Conservation (phyloP, 2,797 vertebrate species). For the Hoplostethus atlanticus region DNA sequence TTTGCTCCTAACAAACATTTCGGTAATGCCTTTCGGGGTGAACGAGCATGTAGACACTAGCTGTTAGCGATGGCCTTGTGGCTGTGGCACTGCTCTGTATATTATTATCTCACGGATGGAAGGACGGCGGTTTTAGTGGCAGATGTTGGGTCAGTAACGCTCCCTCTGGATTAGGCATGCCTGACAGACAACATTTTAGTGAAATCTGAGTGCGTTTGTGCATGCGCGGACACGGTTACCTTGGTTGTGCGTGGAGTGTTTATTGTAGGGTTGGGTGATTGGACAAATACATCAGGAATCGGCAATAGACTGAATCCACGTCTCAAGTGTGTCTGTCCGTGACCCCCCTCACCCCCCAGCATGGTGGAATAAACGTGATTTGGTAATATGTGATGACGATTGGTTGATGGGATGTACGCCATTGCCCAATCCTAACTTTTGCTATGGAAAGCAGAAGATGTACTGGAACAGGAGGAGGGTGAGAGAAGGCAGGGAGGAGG, state of each 20-base stretch:
- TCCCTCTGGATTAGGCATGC: constrained; percentile 41
- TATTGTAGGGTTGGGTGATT: constrained; percentile 11
- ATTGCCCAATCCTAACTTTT: too few species aligned
- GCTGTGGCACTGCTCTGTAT: constrained; percentile 2
- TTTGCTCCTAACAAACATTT: not conserved
- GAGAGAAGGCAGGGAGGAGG: constrained; percentile 5
- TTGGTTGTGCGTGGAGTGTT: constrained; percentile 60
- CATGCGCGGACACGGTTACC: constrained; percentile 39
- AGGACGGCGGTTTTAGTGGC: constrained; percentile 13
- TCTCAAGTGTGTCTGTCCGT: too few species aligned
- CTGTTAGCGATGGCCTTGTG: not conserved
- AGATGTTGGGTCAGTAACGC: constrained; percentile 48
- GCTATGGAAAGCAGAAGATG: constrained; percentile 23
- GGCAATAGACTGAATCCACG: too few species aligned
- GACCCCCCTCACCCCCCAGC: too few species aligned
- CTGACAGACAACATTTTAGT: constrained; percentile 48
- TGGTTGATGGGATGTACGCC: too few species aligned
- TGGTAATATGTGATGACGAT: too few species aligned
- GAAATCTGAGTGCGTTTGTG: constrained; percentile 43
- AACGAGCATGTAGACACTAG: not conserved
- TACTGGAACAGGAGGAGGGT: constrained; percentile 10
- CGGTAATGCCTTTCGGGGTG: not conserved
- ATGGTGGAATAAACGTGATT: too few species aligned
- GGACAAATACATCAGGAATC: too few species aligned
- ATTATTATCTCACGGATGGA: not conserved